Percentiles rank a stretch among this genome's conserved stretches.
Conservation (phyloP, 2,797 vertebrate genomes). For the Lagocephalus sceleratus region DNA sequence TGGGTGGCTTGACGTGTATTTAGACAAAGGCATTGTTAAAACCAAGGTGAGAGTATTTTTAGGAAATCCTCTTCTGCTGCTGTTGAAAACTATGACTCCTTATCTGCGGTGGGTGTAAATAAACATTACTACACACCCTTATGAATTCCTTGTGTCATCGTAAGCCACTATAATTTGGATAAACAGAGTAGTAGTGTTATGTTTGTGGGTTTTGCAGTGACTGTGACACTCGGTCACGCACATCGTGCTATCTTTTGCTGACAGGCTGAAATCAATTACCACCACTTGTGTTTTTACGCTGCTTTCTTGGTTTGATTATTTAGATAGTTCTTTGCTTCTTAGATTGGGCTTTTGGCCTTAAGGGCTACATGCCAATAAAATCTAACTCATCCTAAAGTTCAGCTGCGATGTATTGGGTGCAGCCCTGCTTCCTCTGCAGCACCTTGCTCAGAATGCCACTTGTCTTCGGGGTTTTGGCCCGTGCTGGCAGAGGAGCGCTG, state of each 20-base stretch:
- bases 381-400: too few species aligned
- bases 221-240: slow-evolving; percentile 29
- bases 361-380: too few species aligned
- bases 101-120: slow-evolving; percentile 25
- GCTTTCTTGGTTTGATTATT: background rate
- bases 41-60: slow-evolving; percentile 63
- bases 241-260: slow-evolving; percentile 17
- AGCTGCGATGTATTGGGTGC: slow-evolving; percentile 32
- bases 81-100: slow-evolving; percentile 19
- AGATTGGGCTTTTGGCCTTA: background rate
- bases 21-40: slow-evolving; percentile 60
- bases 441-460: slow-evolving; percentile 57
- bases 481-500: slow-evolving; percentile 37
- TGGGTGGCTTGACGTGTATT: slow-evolving; percentile 47
- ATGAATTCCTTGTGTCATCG: slow-evolving; percentile 52
- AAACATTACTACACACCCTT: slow-evolving; percentile 32
- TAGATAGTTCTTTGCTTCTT: background rate
- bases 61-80: slow-evolving; percentile 51
- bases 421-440: slow-evolving; percentile 48
- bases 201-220: slow-evolving; percentile 16
- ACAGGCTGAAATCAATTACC: slow-evolving; percentile 18
- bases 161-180: slow-evolving; percentile 62
- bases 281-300: background rate
- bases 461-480: slow-evolving; percentile 43
- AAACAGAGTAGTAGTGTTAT: slow-evolving; percentile 42